A percentile compares a stretch with the other conserved stretches of the same genome.
These are phyloP conservation scores for Pararge aegeria DNA, from an alignment of 1,140 invertebrate species.

Conservation along the genomic window DNA sequence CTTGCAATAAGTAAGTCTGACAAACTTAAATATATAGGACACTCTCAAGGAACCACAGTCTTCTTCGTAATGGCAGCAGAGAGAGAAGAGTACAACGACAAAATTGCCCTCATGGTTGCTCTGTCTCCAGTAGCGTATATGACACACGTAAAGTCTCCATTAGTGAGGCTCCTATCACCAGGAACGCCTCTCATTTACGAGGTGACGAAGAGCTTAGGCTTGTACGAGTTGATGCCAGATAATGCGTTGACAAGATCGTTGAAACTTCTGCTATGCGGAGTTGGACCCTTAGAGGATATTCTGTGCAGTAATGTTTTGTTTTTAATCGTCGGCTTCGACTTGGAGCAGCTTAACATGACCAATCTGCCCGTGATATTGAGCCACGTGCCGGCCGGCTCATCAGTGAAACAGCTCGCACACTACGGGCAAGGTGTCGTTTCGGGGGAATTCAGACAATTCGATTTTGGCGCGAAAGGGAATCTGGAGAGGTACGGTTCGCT, in stretches of 20 bases:
- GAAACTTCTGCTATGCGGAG: conserved; percentile 37
- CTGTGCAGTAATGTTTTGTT: conserved; percentile 42
- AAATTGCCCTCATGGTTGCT: conserved; percentile 82
- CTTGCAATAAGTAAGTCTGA: conserved; percentile 61
- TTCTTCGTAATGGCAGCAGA: conserved; percentile 82
- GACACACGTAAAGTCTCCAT: conserved; percentile 74
- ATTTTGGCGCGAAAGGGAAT: conserved; percentile 70
- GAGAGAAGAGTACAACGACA: conserved; percentile 82
- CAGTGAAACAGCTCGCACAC: conserved; percentile 87
- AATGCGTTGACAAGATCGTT: conserved; percentile 31
- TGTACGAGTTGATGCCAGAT: conserved; percentile 47
- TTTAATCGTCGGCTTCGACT: conserved; percentile 41
- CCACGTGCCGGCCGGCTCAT: conserved; percentile 89
- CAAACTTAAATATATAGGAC: conserved; percentile 82
- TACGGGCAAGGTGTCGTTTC: conserved; percentile 82
- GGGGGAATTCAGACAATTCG: conserved; percentile 71
- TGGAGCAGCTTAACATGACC: conserved; percentile 65
- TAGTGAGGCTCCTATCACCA: conserved; percentile 58
- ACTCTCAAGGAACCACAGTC: conserved; percentile 84
- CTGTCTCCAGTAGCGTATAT: conserved; percentile 84
- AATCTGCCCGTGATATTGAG: conserved; percentile 86
- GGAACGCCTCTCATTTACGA: conserved; percentile 30
- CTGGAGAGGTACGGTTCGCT: conserved; percentile 64
- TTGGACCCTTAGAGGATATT: conserved; percentile 33
- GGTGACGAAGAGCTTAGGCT: conserved; percentile 32